phyloP scores from a whole-genome alignment of 2,888 invertebrate species.

The Apamea crenata region DNA sequence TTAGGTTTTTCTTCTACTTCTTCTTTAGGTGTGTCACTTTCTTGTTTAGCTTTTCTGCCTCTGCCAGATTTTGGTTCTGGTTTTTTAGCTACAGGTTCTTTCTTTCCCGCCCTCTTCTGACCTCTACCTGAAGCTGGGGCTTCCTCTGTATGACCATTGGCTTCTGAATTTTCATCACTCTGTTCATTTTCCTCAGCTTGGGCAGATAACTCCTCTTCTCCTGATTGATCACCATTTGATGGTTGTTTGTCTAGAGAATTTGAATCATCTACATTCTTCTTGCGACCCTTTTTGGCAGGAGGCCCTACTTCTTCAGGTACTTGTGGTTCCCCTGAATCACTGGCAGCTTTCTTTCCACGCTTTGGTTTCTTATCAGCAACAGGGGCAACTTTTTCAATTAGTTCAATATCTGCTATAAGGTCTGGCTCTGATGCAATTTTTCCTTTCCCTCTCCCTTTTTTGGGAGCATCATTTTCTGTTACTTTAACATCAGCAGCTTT shows the following conservation, averaged over 20 bases:
- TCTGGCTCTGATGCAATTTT: conserved; percentile 74
- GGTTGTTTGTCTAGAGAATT: conserved; percentile 71
- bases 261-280: conserved; percentile 78
- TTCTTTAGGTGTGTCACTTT: conserved; percentile 66
- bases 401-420: conserved; percentile 65
- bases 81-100: conserved; percentile 74
- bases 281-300: conserved; percentile 81
- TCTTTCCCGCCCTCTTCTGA: conserved; percentile 81
- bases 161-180: conserved; percentile 74
- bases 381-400: conserved; percentile 64
- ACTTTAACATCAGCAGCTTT: conserved; percentile 83
- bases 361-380: conserved; percentile 76
- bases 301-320: conserved; percentile 74
- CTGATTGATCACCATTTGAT: conserved; percentile 76
- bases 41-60: conserved; percentile 79
- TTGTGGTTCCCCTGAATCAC: conserved; percentile 70
- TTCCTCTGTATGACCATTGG: conserved; percentile 78
- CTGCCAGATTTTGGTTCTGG: conserved; percentile 75
- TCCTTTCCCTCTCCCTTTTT: conserved; percentile 83
- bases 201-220: conserved; percentile 74
- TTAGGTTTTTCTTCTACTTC: conserved; percentile 80
- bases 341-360: conserved; percentile 79
- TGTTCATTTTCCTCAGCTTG: conserved; percentile 73
- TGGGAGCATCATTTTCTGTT: conserved; percentile 80
- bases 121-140: conserved; percentile 74